Base-by-base conservation (phyloP, 2,113 vertebrate genomes). In the Mustela lutreola region DNA sequence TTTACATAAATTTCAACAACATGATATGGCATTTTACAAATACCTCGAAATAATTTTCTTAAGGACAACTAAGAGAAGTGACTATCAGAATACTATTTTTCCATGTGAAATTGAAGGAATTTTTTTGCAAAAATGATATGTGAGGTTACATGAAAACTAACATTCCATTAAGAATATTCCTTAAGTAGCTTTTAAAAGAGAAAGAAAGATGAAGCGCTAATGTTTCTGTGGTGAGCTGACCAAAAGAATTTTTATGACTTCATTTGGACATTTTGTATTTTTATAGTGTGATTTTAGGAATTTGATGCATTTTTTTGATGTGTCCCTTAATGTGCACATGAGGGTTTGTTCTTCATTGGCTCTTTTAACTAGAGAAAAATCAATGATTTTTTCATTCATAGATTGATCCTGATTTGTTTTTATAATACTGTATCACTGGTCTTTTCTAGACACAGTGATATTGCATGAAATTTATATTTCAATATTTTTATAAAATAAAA, bases 401-500 rank as follows among this genome's bases (percentile, higher is more conserved):
- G 15, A 60, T 71, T 96, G 22, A 67, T 95, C 12, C 71, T 39
- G 88, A 90, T 96, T 95, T 97, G 26, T 79, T 84, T 95, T 85
- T 91, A 70, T 76, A 31, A 58, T 96, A 93, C 81, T n/a, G 28
- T 71, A 76, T 56, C 33, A 67, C 3, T 85, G 42, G 62, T 96
- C 48, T 85, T 91, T 65, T 86, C 79, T 94, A 83, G 87, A 97
- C 11, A 60, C 28, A 88, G 31, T 81, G 31, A 96, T 90, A 39
- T 11, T 89, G 50, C 24, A 60, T 87, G 50, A 60, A 91, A 89
- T 93, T 89, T 21, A 26, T n/a, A 71, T 53, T 84, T 78, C 18
- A 79, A 4, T 86, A 63, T 71, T 97, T 97, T 83, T 89, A 89
- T 90, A 95, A 97, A 95, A 82, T 65, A 63, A 90, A 94, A 48